A percentile compares a stretch with the other conserved stretches of the same genome.
phyloP scores from a whole-genome alignment of 30 jellyfish, hydroid and myxozoan species.

The Hydractinia echinata region DNA sequence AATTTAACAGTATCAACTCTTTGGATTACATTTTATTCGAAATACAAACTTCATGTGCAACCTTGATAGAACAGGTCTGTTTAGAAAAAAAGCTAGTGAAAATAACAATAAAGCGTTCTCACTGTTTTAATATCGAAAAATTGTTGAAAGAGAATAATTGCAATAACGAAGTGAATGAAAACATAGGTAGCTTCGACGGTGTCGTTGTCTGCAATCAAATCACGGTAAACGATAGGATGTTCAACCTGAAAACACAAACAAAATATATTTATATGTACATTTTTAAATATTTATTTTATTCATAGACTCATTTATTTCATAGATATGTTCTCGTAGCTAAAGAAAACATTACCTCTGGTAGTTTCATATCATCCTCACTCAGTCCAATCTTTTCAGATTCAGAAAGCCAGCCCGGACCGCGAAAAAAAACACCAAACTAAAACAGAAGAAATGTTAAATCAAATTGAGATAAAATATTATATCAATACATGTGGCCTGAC shows the following conservation, averaged over 20 bases:
- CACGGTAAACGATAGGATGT: conserved; percentile 16
- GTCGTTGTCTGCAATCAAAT: neutral
- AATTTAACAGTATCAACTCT: too few species aligned
- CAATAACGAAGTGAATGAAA: neutral
- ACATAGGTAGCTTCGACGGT: conserved; percentile 6
- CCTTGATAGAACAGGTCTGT: too few species aligned
- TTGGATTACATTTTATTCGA: too few species aligned
- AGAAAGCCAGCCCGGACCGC: conserved; percentile 73
- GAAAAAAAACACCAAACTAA: conserved; percentile 44
- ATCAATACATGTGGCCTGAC: too few species aligned
- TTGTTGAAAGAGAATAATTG: neutral
- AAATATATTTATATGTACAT: too few species aligned
- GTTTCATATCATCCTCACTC: conserved; percentile 34
- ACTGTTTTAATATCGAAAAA: conserved; percentile 13
- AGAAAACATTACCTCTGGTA: conserved; percentile 47
- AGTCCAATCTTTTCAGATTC: conserved; percentile 48
- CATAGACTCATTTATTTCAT: neutral
- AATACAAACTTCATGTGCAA: too few species aligned
- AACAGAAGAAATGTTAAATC: neutral
- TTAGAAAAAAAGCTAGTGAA: neutral
- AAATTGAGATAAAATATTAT: too few species aligned
- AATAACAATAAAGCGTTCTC: neutral
- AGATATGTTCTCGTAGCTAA: neutral
- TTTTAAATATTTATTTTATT: too few species aligned
- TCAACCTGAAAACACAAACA: neutral